Evolutionary conservation across 2,797 vertebrate species (phyloP).

Genomic region (Falco berigora): DNA sequence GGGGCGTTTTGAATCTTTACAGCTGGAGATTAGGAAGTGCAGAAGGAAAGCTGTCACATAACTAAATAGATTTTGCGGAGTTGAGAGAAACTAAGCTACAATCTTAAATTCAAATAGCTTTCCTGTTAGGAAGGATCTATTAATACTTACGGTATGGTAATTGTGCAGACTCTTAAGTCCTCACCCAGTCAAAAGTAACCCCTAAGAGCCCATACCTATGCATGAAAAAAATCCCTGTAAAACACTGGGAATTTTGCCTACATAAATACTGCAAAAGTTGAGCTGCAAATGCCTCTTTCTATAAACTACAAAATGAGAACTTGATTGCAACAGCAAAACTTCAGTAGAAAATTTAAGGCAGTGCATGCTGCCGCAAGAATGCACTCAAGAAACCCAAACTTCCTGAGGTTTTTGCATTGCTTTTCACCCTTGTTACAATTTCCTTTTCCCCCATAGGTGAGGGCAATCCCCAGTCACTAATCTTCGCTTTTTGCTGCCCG

Average conservation of each 20-base stretch:
- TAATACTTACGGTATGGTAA: slow-evolving; percentile 18
- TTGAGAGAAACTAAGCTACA: slow-evolving; percentile 42
- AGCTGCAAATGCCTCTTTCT: not conserved
- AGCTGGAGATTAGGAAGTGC: not conserved
- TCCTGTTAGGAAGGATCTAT: slow-evolving; percentile 42
- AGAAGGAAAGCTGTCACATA: not conserved
- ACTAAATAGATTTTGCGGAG: slow-evolving; percentile 36
- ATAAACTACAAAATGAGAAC: not conserved
- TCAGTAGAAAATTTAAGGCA: not conserved
- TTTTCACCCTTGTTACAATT: not conserved
- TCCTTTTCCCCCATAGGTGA: not conserved
- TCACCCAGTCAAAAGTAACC: not conserved
- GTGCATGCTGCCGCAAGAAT: not conserved
- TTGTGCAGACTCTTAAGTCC: slow-evolving; percentile 1
- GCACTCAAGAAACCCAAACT: not conserved
- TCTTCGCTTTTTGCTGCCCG: not conserved
- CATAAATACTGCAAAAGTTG: not conserved
- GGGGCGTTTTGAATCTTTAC: not conserved
- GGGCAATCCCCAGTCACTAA: not conserved
- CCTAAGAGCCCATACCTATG: not conserved
- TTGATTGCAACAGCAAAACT: not conserved
- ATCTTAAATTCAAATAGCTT: slow-evolving; percentile 52
- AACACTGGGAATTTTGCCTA: not conserved
- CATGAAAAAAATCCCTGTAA: slow-evolving; percentile 32
- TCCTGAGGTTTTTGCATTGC: not conserved